Base-by-base conservation (phyloP, 2,797 vertebrate genomes). In the Enteromius treurensis region DNA sequence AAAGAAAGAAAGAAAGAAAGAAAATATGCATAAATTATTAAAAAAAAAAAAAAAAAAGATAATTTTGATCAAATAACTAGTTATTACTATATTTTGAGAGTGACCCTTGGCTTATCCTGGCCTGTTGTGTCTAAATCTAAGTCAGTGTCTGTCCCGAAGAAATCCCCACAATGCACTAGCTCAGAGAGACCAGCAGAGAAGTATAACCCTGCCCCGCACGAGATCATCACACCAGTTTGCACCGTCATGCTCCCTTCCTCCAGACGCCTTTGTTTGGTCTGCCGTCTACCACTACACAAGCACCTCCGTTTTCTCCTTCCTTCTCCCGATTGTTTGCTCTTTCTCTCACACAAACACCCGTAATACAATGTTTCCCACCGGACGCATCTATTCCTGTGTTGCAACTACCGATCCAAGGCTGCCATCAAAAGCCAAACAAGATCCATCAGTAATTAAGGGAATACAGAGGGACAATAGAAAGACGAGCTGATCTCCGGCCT, bases 391-490 rank as follows among this genome's bases (percentile, higher is more conserved):
- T 92, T 94, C 94, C 94, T 92, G 94, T 91, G 93, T 92, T 92
- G 93, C 89, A 92, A 92, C 92, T 90, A 86, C 92, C 88, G 90
- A 92, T 92, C 93, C 93, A 89, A 89, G 91, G 84, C 91, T 89
- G 89, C 93, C 91, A 94, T 95, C 93, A 93, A 91, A 94, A 92
- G 90, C 93, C 92, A 94, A 95, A 95, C 93, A 94, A 93, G 94
- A 94, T 94, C 93, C 93, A 92, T 94, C 93, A 91, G 94, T 92
- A 94, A 95, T 95, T 93, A 95, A 91, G 93, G 93, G 94, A 94
- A 94, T 91, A 92, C 88, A 89, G 92, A 92, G 93, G 93, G 92
- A 94, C 94, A 94, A 95, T 94, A 95, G 94, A 89, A 95, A 95
- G 94, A 94, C 87, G 93, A 95, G 93, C 93, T 91, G 90, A 91